Conservation (phyloP, 2,797 vertebrate genomes). For the Pyrocephalus nanus region DNA sequence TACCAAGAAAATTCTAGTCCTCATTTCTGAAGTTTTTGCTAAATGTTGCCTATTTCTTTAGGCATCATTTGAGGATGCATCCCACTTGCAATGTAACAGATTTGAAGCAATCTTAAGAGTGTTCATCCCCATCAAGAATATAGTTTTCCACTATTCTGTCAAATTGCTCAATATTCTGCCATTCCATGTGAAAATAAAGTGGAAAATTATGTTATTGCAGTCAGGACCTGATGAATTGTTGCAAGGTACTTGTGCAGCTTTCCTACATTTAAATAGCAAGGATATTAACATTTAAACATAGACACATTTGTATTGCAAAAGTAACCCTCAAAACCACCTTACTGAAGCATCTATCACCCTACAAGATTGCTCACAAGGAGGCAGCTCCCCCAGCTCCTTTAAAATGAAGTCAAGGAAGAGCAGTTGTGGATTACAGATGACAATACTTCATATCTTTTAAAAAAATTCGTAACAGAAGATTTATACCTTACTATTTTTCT, state of each 20-base stretch:
- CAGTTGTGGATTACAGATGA: neutral
- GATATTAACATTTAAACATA: neutral
- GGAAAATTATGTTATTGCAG: neutral
- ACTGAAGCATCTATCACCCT: neutral
- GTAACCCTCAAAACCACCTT: neutral
- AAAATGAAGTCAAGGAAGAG: neutral
- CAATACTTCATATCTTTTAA: neutral
- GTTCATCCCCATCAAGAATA: neutral
- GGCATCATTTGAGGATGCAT: neutral
- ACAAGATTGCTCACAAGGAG: neutral
- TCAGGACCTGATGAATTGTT: neutral
- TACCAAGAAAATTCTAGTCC: neutral
- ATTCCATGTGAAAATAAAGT: neutral
- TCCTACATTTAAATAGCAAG: neutral
- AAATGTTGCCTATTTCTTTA: neutral
- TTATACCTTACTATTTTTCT: neutral
- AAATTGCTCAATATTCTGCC: neutral
- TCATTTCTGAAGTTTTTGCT: neutral
- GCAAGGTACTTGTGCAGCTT: neutral
- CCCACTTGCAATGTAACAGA: neutral
- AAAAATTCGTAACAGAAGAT: neutral
- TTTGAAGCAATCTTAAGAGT: neutral
- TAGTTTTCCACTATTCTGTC: neutral
- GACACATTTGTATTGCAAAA: neutral
- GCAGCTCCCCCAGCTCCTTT: neutral